A percentile compares a stretch with the other conserved stretches of the same genome.
Evolutionary conservation across 2,797 vertebrate species (phyloP).

Genomic region (Anguilla marmorata): DNA sequence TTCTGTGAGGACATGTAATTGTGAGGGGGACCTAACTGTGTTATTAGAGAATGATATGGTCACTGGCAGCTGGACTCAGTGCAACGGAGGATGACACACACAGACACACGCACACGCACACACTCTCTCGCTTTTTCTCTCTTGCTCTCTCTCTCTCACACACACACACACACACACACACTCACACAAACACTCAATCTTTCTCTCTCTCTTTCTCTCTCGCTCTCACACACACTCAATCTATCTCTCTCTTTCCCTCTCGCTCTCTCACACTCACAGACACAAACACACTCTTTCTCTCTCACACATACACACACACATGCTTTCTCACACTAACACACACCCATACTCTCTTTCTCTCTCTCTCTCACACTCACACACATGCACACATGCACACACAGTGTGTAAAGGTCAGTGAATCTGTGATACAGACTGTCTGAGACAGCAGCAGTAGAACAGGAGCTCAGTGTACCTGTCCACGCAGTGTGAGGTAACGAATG

Average conservation of each 20-base stretch:
- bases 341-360: not conserved
- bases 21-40: not conserved
- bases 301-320: not conserved
- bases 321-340: not conserved
- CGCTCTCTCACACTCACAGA: not conserved
- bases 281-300: too few species aligned
- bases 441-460: conserved; percentile 55
- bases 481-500: conserved; percentile 48
- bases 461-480: conserved; percentile 51
- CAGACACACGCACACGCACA: conserved; percentile 8
- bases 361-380: not conserved
- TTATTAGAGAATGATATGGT: not conserved
- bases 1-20: not conserved
- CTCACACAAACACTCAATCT: too few species aligned
- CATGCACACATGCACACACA: conserved; percentile 23
- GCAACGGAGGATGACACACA: not conserved
- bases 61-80: not conserved
- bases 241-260: too few species aligned
- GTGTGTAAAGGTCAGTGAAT: conserved; percentile 58
- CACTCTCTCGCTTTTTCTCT: not conserved
- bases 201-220: too few species aligned
- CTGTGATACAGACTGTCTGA: conserved; percentile 48
- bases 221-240: too few species aligned
- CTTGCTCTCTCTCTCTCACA: too few species aligned
- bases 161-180: conserved; percentile 42